phyloP scores from a whole-genome alignment of 2,113 vertebrate species.

The Ammodytes marinus region DNA sequence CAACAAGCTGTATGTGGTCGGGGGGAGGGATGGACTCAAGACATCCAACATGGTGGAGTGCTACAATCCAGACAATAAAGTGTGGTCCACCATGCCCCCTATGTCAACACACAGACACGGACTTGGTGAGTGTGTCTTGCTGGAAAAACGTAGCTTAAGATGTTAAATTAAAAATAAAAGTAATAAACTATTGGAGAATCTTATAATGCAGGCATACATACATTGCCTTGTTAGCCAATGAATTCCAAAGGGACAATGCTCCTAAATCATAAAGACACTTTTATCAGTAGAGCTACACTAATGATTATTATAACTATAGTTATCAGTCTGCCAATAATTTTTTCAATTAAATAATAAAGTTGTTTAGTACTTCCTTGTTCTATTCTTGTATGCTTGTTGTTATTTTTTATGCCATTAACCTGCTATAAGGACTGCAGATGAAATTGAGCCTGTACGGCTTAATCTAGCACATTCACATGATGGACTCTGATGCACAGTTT shows the following conservation, averaged over 20 bases:
- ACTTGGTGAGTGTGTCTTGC: constrained; percentile 85
- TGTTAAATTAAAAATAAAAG: background rate
- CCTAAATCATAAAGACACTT: background rate
- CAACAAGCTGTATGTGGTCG: constrained; percentile 95
- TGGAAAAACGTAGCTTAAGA: background rate
- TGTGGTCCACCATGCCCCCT: constrained; percentile 95
- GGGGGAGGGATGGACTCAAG: constrained; percentile 96
- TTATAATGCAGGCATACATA: background rate
- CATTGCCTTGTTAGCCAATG: background rate
- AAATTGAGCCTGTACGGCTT: too few species aligned
- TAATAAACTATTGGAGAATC: background rate
- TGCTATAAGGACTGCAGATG: too few species aligned
- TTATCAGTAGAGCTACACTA: background rate
- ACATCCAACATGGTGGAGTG: constrained; percentile 97
- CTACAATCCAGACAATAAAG: constrained; percentile 92
- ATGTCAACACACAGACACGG: constrained; percentile 99
- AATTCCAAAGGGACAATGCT: background rate
- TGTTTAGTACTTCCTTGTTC: too few species aligned
- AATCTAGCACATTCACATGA: too few species aligned
- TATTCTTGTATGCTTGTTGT: too few species aligned
- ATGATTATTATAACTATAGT: background rate
- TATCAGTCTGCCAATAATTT: background rate
- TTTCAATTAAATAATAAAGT: background rate
- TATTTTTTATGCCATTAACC: too few species aligned
- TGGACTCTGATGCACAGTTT: too few species aligned